phyloP scores from a whole-genome alignment of 1,140 invertebrate species.

The Anastrepha ludens region DNA sequence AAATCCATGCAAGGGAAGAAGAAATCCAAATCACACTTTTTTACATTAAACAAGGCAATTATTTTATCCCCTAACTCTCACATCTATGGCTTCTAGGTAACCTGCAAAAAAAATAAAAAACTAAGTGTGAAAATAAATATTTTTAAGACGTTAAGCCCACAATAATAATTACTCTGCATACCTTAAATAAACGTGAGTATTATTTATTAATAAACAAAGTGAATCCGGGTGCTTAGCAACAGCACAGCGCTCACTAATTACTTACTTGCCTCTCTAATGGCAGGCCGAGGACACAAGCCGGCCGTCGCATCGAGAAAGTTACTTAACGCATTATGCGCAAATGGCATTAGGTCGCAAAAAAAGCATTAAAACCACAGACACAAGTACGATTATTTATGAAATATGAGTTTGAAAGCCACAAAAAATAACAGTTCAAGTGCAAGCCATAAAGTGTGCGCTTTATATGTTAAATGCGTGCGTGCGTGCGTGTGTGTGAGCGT shows the following conservation, averaged over 20 bases:
- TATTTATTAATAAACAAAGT: conserved; percentile 38
- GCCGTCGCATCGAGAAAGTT: neutral
- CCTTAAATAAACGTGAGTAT: neutral
- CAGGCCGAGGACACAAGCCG: neutral
- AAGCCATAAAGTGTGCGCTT: too few relatives aligned
- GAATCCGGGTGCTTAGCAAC: neutral
- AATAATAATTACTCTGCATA: neutral
- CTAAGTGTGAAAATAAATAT: neutral
- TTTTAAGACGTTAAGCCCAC: neutral
- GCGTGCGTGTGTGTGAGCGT: too few relatives aligned
- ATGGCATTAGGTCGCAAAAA: neutral
- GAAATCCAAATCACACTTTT: too few relatives aligned
- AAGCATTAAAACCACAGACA: conserved; percentile 20
- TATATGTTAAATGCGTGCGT: too few relatives aligned
- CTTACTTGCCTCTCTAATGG: neutral
- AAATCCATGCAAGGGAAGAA: too few relatives aligned
- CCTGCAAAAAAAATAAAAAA: neutral
- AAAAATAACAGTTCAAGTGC: neutral
- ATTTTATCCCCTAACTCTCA: too few relatives aligned
- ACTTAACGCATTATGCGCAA: neutral
- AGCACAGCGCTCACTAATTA: conserved; percentile 21
- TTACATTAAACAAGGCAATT: too few relatives aligned
- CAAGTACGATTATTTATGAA: neutral
- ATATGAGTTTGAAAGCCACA: conserved; percentile 31
- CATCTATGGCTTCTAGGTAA: neutral